Evolutionary conservation across 2,888 invertebrate genomes (phyloP).

Genomic region (Camponotus fellah): DNA sequence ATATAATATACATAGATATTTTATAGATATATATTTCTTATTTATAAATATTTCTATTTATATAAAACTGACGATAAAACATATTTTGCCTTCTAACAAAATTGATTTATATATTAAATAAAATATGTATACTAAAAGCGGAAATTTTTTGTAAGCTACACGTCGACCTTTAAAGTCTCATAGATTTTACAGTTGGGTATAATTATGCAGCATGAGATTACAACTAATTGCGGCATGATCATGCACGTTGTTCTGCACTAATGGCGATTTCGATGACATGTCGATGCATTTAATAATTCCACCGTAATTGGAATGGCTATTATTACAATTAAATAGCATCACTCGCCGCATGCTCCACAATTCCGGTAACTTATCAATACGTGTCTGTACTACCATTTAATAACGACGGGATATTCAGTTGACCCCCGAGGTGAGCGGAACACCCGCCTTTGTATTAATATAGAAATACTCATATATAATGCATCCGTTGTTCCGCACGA

Average conservation of each 20-base stretch:
- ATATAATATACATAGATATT: too few species aligned
- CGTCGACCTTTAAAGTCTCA: neutral
- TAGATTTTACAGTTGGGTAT: neutral
- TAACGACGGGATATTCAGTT: constrained; percentile 23
- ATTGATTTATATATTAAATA: neutral
- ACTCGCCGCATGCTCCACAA: neutral
- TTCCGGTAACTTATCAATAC: constrained; percentile 22
- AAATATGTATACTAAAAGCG: neutral
- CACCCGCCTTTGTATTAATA: constrained; percentile 27
- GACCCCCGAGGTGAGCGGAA: constrained; percentile 3
- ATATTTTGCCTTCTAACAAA: neutral
- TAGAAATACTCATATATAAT: constrained; percentile 24
- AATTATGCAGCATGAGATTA: constrained; percentile 18
- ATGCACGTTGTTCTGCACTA: neutral
- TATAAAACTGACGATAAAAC: neutral
- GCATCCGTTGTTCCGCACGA: constrained; percentile 27
- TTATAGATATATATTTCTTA: neutral
- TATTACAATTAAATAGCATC: constrained; percentile 33
- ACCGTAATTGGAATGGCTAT: constrained; percentile 28
- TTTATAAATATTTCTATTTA: neutral
- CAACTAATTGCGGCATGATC: neutral
- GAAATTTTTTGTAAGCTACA: too few species aligned
- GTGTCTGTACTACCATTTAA: constrained; percentile 24
- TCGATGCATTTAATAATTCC: constrained; percentile 19
- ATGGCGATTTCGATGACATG: constrained; percentile 23